Evolutionary conservation across 2,888 invertebrate genomes (phyloP), one percentile per base, ranked within the genome.

Genomic region (Microplitis manilae): DNA sequence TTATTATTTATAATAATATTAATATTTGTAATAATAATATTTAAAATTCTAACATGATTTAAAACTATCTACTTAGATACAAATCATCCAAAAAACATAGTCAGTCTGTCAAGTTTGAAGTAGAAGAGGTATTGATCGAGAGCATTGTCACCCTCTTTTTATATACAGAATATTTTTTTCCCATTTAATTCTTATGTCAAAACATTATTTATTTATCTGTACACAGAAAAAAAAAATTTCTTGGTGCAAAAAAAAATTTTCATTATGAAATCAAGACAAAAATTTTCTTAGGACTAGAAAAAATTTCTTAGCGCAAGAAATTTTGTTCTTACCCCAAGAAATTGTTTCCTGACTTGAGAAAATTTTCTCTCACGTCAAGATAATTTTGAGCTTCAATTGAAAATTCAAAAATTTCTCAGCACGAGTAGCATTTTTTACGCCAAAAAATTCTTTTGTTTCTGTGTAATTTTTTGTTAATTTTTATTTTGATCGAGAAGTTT

Each of bases 81-180:
- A 84, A 86, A 83, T 80, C 76, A 85, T 87, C 84, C 86, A 86
- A 86, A 82, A 81, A 79, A 80, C 87, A 87, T 87, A 88, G 85
- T 88, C 88, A 88, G 88, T 88, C 88, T 88, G 87, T 88, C 85
- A 82, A 84, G 84, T 83, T 71, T 82, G 81, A 83, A 84, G 82
- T 84, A 83, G 81, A 81, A 82, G 83, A 83, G 82, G 80, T 85
- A 85, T 71, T 74, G 67, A 61, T 70, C 41, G 67, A 67, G 71
- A 77, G 70, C 9, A 60, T 41, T 75, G 60, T 60, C 30, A 70
- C 17, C 41, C 61, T 60, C 74, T 75, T 50, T n/a, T 41, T 67
- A 73, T 73, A 38, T 72, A 72, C 71, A 72, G 71, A 72, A 72
- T 15, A 67, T 15, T 17, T 68, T 9, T 68, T 41, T 68, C 9